Evolutionary conservation across 53 echinoderm and acorn worm genomes (phyloP).

Genomic region (Apostichopus leukothele): DNA sequence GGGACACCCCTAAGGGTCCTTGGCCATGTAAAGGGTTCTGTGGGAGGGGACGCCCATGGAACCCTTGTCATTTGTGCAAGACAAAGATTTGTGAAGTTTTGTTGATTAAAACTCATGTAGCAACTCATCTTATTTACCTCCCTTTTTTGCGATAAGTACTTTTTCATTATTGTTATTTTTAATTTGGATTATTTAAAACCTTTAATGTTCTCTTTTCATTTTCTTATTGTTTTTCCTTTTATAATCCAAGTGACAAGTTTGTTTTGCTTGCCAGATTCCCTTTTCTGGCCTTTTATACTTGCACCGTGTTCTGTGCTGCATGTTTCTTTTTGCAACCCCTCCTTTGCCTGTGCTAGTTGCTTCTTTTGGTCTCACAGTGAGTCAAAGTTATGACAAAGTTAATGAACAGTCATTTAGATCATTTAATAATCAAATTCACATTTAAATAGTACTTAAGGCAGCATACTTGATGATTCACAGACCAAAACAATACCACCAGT

Average conservation of each 20-base stretch:
- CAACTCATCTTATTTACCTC: background rate
- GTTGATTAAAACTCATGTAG: constrained; percentile 1
- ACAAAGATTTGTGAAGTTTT: background rate
- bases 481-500: too few species aligned
- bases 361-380: background rate
- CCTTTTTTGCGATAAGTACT: background rate
- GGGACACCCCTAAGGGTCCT: background rate
- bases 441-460: too few species aligned
- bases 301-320: constrained; percentile 11
- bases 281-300: background rate
- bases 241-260: constrained; percentile 31
- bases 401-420: too few species aligned
- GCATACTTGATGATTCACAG: too few species aligned
- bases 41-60: constrained; percentile 3
- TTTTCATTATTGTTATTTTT: too few species aligned
- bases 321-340: constrained; percentile 31
- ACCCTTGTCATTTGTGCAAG: background rate
- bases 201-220: background rate
- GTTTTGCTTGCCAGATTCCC: constrained; percentile 17
- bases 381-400: too few species aligned
- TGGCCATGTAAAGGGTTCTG: background rate
- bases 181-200: background rate
- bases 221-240: constrained; percentile 1
- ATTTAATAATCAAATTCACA: too few species aligned
- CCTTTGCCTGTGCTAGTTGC: constrained; percentile 4